Evolutionary conservation across 2,113 vertebrate species (phyloP).

Genomic region (Bungarus multicinctus): DNA sequence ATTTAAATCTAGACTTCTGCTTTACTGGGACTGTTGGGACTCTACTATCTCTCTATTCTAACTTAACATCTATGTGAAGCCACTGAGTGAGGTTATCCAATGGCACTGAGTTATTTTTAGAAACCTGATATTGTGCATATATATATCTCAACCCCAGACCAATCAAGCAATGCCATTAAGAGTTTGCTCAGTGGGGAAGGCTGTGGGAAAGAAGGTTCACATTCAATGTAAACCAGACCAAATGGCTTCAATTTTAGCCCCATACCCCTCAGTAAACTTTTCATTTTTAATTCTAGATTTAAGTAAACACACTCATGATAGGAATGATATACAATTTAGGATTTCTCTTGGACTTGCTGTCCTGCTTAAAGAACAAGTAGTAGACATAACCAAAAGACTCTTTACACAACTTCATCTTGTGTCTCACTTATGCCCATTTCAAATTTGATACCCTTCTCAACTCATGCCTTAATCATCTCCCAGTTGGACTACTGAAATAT

Average conservation of each 20-base stretch:
- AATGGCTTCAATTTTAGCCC: background rate
- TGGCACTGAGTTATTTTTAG: background rate
- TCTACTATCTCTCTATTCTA: background rate
- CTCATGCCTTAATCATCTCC: background rate
- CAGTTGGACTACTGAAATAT: background rate
- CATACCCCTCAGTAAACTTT: background rate
- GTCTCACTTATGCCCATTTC: background rate
- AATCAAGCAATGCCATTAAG: background rate
- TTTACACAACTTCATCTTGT: background rate
- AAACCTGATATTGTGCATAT: background rate
- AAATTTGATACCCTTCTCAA: background rate
- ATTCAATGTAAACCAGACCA: background rate
- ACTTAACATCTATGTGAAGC: background rate
- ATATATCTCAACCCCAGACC: background rate
- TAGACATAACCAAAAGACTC: background rate
- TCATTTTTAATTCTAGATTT: background rate
- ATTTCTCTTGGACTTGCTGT: background rate
- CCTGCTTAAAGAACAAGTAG: background rate
- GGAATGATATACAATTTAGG: background rate
- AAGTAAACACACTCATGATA: background rate
- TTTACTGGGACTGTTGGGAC: background rate
- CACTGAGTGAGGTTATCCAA: background rate
- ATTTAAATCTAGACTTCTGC: background rate
- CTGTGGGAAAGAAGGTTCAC: background rate
- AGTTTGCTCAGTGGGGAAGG: background rate